phyloP scores from a whole-genome alignment of 2,113 vertebrate genomes.

The Pangasianodon gigas region DNA sequence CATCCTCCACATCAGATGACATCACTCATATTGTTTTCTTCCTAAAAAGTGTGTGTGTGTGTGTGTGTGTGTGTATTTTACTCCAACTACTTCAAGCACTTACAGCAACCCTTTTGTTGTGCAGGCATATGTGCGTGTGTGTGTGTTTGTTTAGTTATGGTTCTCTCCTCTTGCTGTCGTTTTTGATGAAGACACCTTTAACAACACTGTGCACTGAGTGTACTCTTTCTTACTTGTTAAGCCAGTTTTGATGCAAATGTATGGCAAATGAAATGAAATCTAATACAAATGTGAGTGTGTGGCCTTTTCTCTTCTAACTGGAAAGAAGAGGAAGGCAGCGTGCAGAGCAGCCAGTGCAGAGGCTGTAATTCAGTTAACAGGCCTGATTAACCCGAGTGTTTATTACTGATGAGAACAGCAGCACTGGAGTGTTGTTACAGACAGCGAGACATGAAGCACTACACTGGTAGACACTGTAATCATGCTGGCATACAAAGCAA shows the following conservation, averaged over 20 bases:
- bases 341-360: slow-evolving; percentile 7
- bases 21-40: not conserved
- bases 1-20: not conserved
- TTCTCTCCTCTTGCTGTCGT: not conserved
- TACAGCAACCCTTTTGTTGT: not conserved
- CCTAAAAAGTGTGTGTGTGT: not conserved
- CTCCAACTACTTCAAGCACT: not conserved
- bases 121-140: not conserved
- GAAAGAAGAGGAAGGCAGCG: not conserved
- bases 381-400: slow-evolving; percentile 13
- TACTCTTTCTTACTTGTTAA: not conserved
- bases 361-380: slow-evolving; percentile 25
- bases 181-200: not conserved
- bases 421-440: not conserved
- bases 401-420: slow-evolving; percentile 16
- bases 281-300: not conserved
- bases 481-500: not conserved
- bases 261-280: not conserved
- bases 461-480: not conserved
- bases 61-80: not conserved
- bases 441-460: not conserved
- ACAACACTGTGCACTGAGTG: not conserved
- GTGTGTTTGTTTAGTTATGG: not conserved
- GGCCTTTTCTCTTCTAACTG: not conserved
- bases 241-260: not conserved